These are phyloP conservation scores for Hylia prasina DNA, from an alignment of 2,113 vertebrate species.

Conservation along the genomic window DNA sequence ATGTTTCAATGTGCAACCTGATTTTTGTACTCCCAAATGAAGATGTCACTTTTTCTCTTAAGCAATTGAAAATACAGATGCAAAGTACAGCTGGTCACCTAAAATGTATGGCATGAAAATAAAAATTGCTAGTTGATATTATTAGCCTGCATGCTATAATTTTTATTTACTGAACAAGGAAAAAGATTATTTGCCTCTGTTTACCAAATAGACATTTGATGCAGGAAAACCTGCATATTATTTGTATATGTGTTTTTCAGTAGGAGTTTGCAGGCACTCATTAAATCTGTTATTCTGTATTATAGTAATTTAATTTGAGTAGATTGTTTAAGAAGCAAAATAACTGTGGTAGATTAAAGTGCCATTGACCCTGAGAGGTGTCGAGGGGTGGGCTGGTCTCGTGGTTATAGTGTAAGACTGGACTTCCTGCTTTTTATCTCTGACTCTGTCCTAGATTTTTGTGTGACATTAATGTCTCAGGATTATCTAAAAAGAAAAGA, in stretches of 20 bases:
- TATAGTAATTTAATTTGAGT: slow-evolving; percentile 50
- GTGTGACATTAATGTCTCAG: neutral
- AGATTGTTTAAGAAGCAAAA: slow-evolving; percentile 57
- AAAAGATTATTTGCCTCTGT: slow-evolving; percentile 1
- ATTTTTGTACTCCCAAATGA: slow-evolving; percentile 41
- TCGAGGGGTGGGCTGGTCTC: neutral
- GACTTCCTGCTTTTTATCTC: neutral
- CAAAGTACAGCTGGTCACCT: slow-evolving; percentile 49
- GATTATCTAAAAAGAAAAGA: neutral
- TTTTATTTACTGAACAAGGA: slow-evolving; percentile 34
- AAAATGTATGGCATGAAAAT: slow-evolving; percentile 54
- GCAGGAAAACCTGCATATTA: neutral
- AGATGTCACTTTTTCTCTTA: slow-evolving; percentile 42
- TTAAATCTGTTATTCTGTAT: slow-evolving; percentile 35
- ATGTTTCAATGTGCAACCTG: neutral
- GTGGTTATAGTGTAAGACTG: neutral
- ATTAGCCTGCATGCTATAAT: slow-evolving; percentile 37
- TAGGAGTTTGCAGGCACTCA: neutral
- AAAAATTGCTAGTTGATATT: slow-evolving; percentile 40
- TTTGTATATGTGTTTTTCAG: slow-evolving; percentile 11
- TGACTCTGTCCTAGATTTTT: neutral
- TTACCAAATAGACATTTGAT: slow-evolving; percentile 36
- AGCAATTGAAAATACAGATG: slow-evolving; percentile 62
- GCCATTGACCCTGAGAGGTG: slow-evolving; percentile 35
- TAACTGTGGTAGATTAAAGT: slow-evolving; percentile 41